Conservation (phyloP, 2,113 vertebrate genomes). For the Semicossyphus pulcher region DNA sequence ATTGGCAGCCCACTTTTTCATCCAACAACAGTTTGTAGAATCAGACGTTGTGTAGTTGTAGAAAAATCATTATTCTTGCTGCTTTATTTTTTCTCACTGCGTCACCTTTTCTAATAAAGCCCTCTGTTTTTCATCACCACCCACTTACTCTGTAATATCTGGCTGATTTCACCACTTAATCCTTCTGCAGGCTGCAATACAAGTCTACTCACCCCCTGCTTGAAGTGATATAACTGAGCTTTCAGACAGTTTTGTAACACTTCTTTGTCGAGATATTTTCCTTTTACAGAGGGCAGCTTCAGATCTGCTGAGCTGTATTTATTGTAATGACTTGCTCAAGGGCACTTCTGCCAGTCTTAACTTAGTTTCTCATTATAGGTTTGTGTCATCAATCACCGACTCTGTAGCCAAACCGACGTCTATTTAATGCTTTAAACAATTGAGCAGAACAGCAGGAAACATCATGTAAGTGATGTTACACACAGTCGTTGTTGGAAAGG, state of each 20-base stretch:
- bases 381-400: not conserved
- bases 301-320: slow-evolving; percentile 22
- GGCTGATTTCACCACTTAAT: not conserved
- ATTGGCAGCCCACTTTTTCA: too few species aligned
- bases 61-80: not conserved
- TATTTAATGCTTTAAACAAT: not conserved
- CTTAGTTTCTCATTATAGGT: not conserved
- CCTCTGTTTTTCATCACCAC: not conserved
- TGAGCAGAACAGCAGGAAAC: not conserved
- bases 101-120: not conserved
- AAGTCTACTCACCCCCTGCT: not conserved
- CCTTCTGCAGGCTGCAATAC: not conserved
- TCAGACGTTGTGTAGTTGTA: not conserved
- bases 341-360: not conserved
- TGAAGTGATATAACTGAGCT: slow-evolving; percentile 5
- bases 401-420: not conserved
- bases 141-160: slow-evolving; percentile 2
- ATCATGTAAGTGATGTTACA: too few species aligned
- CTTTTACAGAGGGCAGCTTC: slow-evolving; percentile 20
- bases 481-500: too few species aligned
- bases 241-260: slow-evolving; percentile 1
- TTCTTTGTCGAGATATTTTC: slow-evolving; percentile 17
- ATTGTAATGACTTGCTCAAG: slow-evolving; percentile 19
- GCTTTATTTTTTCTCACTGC: slow-evolving; percentile 8
- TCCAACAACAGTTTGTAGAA: slow-evolving; percentile 2